Conservation (phyloP, 92 coral and sea anemone genomes). For the Zoanthus sociatus region DNA sequence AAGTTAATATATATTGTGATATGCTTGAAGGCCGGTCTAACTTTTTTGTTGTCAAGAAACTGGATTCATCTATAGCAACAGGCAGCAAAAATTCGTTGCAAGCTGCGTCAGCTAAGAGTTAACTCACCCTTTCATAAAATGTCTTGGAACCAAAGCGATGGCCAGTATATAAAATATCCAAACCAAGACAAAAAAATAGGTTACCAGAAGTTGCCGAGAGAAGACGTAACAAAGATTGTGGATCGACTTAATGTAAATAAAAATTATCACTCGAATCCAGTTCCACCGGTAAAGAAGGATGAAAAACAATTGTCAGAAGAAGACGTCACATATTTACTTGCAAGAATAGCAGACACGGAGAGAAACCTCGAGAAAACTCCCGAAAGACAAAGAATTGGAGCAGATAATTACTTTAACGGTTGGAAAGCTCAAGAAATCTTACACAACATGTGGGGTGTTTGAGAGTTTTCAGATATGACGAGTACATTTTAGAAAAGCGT, state of each 20-base stretch:
- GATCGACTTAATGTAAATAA: slow-evolving; percentile 73
- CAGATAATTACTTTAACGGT: slow-evolving; percentile 73
- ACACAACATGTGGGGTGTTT: slow-evolving; percentile 27
- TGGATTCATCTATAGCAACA: background rate
- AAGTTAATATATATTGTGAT: background rate
- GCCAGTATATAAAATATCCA: slow-evolving; percentile 60
- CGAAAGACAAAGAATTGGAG: slow-evolving; percentile 81
- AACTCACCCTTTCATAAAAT: background rate
- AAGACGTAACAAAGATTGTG: slow-evolving; percentile 73
- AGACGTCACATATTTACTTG: slow-evolving; percentile 63
- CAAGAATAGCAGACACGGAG: slow-evolving; percentile 83
- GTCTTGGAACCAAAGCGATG: slow-evolving; percentile 60
- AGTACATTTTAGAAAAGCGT: background rate
- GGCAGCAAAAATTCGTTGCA: background rate
- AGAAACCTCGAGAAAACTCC: slow-evolving; percentile 80
- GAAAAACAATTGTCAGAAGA: slow-evolving; percentile 60
- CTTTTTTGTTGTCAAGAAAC: background rate
- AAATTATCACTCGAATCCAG: slow-evolving; percentile 41
- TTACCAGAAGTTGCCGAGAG: slow-evolving; percentile 59
- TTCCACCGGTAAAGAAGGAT: background rate
- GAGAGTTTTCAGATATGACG: background rate
- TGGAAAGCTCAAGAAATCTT: slow-evolving; percentile 62
- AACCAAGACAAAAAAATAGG: slow-evolving; percentile 54
- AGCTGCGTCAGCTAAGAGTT: background rate
- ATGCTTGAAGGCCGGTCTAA: background rate